Conservation (phyloP, 2,888 invertebrate species). For the Cephus pulcher region DNA sequence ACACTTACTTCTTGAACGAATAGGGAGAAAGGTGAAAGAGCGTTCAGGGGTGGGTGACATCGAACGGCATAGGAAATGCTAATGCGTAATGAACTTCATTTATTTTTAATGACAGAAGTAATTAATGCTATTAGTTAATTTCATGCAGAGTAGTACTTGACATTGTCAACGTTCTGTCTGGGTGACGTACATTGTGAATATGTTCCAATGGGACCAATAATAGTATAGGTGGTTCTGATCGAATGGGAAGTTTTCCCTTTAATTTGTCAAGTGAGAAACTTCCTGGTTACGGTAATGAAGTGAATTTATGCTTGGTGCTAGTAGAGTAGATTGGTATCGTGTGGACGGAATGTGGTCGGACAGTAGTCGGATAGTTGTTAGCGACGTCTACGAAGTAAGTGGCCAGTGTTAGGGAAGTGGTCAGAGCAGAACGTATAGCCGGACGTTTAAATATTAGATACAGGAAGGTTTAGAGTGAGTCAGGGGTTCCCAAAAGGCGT, state of each 20-base stretch:
- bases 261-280: background rate
- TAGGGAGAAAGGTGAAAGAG: background rate
- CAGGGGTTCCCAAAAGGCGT: background rate
- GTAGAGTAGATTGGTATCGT: background rate
- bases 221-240: background rate
- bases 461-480: background rate
- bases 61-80: background rate
- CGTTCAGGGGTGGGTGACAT: background rate
- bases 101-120: background rate
- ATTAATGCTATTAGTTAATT: background rate
- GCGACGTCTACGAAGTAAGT: background rate
- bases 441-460: conserved; percentile 1
- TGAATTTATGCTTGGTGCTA: background rate
- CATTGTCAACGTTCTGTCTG: too few species aligned
- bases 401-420: background rate
- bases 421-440: background rate
- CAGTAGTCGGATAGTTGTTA: background rate
- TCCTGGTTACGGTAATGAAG: background rate
- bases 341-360: background rate
- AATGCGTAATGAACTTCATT: background rate
- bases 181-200: too few species aligned
- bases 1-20: background rate
- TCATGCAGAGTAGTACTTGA: background rate
- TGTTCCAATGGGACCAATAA: background rate
- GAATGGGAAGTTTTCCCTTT: background rate